Percentiles rank a stretch among this genome's conserved stretches.
These are phyloP conservation scores for Porphyrio hochstetteri DNA, from an alignment of 2,113 vertebrate genomes.

Conservation along the genomic window DNA sequence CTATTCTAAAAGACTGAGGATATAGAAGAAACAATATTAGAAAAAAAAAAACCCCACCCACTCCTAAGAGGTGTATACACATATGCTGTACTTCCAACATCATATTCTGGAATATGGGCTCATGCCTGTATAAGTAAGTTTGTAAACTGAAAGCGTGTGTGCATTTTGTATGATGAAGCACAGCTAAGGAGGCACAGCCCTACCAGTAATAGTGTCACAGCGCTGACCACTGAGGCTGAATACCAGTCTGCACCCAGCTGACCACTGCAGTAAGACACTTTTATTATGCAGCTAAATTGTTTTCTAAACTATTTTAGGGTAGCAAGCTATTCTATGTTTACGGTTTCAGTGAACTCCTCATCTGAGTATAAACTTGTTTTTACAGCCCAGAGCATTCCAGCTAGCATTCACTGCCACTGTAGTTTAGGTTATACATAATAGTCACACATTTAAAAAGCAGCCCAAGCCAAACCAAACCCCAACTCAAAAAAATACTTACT, in stretches of 20 bases:
- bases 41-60: background rate
- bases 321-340: background rate
- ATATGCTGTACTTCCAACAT: background rate
- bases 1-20: background rate
- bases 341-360: background rate
- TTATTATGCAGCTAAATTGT: background rate
- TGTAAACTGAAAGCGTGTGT: background rate
- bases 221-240: background rate
- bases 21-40: accelerated
- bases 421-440: background rate
- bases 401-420: background rate
- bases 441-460: background rate
- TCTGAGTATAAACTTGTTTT: background rate
- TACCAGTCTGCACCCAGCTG: background rate
- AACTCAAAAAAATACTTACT: constrained; percentile 80
- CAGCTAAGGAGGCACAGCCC: background rate
- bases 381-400: background rate
- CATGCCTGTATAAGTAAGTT: background rate
- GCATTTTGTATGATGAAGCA: background rate
- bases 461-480: background rate
- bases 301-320: background rate
- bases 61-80: background rate
- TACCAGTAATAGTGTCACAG: background rate
- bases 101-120: background rate
- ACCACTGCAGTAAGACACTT: background rate